phyloP scores from a whole-genome alignment of 2,888 invertebrate genomes.

The Melikaiella ostensackeni region DNA sequence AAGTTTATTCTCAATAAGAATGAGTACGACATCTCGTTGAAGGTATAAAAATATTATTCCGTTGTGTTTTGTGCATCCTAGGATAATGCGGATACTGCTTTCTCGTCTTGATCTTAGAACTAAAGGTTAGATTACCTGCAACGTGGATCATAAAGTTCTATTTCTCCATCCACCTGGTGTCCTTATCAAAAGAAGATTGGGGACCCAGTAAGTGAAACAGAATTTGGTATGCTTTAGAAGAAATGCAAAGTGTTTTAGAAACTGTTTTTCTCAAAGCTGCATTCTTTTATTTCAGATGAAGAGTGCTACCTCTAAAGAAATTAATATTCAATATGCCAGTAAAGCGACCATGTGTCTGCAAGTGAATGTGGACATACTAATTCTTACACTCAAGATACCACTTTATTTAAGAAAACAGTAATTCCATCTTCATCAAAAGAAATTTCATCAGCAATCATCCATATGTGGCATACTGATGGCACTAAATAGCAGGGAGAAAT shows the following conservation, averaged over 20 bases:
- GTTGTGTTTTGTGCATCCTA: not conserved
- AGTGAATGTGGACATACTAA: too few species aligned
- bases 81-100: not conserved
- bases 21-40: not conserved
- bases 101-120: not conserved
- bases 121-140: not conserved
- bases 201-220: not conserved
- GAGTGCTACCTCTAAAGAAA: not conserved
- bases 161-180: constrained; percentile 4
- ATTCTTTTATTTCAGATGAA: not conserved
- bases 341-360: too few species aligned
- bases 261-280: not conserved
- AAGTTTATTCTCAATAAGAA: not conserved
- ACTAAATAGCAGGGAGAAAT: not conserved
- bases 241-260: not conserved
- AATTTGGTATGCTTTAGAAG: not conserved
- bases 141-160: not conserved
- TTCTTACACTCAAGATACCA: too few species aligned
- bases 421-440: not conserved
- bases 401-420: too few species aligned
- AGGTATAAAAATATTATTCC: not conserved
- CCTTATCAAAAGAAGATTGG: constrained; percentile 5
- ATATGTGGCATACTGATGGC: not conserved
- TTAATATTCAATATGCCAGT: too few species aligned
- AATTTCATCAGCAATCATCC: not conserved